Evolutionary conservation across 2,113 vertebrate species (phyloP).

Genomic region (Passer montanus): DNA sequence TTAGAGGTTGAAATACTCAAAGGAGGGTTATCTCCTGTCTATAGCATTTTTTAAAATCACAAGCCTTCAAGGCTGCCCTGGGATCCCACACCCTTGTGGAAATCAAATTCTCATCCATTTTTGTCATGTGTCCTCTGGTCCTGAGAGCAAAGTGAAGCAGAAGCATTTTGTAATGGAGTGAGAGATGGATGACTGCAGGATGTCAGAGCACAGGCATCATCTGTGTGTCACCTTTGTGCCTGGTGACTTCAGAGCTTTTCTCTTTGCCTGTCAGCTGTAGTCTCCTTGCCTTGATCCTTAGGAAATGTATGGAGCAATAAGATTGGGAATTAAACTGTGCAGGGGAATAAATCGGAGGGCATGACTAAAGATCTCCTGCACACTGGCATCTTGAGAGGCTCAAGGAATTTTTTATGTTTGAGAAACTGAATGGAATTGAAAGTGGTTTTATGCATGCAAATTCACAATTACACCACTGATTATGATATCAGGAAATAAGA

Average conservation of each 20-base stretch:
- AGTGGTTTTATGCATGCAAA: neutral
- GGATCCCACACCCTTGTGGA: neutral
- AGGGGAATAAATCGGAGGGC: neutral
- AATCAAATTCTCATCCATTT: neutral
- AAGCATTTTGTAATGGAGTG: neutral
- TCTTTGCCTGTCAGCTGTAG: neutral
- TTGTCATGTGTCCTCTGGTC: neutral
- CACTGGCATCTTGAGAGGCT: neutral
- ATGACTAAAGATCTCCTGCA: neutral
- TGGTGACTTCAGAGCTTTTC: neutral
- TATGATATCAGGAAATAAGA: conserved; percentile 1
- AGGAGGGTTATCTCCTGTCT: neutral
- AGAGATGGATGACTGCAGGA: neutral
- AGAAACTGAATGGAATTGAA: neutral
- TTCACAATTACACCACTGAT: neutral
- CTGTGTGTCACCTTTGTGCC: neutral
- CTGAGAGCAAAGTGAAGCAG: neutral
- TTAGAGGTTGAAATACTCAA: neutral
- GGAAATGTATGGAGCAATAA: neutral
- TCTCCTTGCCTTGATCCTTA: neutral
- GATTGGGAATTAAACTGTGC: neutral
- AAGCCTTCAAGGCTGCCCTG: neutral
- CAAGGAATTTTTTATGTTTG: neutral
- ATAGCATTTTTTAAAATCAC: neutral
- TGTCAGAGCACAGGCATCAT: neutral